These are phyloP conservation scores for Tetraneura akinire DNA, from an alignment of 1,140 invertebrate genomes.

Conservation along the genomic window DNA sequence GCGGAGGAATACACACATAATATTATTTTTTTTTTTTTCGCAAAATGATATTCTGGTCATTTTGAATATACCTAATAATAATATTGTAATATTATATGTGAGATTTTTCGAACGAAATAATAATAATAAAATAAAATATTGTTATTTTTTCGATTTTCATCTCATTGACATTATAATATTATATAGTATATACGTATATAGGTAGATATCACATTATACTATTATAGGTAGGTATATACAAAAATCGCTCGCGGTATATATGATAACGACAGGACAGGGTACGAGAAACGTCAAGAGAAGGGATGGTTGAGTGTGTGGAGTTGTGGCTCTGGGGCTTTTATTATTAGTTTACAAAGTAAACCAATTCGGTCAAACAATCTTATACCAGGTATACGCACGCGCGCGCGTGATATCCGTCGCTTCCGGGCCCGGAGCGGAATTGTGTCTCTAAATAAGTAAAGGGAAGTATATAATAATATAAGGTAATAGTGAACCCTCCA, in stretches of 20 bases:
- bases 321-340: constrained; percentile 8
- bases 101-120: no score
- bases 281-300: no score
- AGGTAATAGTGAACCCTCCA: constrained; percentile 38
- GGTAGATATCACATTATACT: no score
- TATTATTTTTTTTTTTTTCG: no score
- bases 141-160: constrained; percentile 19
- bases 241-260: background rate
- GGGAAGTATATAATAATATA: no score
- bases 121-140: constrained; percentile 29
- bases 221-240: no score
- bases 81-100: no score
- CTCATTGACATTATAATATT: no score
- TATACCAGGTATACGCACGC: background rate
- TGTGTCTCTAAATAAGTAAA: constrained; percentile 43
- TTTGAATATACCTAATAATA: no score
- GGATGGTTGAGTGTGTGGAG: background rate
- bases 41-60: no score
- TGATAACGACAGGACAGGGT: background rate
- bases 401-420: background rate
- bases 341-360: constrained; percentile 51
- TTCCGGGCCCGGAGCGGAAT: constrained; percentile 14
- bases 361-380: constrained; percentile 48
- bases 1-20: no score
- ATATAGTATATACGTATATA: no score